Evolutionary conservation across 2,888 invertebrate species (phyloP).

Genomic region (Endomychus coccineus): DNA sequence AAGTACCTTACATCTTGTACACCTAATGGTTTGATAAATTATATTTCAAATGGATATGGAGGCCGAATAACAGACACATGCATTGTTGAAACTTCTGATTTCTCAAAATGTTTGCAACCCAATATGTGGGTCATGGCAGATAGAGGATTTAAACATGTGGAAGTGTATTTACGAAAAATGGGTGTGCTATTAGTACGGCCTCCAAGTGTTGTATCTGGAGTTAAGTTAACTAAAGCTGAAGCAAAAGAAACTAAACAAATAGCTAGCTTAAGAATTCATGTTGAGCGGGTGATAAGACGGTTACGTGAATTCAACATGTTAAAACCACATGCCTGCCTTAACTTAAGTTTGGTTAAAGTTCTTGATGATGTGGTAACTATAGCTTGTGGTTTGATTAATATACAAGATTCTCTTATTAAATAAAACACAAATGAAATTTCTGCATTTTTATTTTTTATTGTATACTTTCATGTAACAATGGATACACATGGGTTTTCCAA

Average conservation of each 20-base stretch:
- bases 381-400: conserved; percentile 13
- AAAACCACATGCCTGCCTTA: conserved; percentile 23
- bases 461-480: conserved; percentile 3
- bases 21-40: conserved; percentile 25
- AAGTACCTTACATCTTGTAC: conserved; percentile 18
- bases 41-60: conserved; percentile 25
- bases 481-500: conserved; percentile 14
- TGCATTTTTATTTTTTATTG: background rate
- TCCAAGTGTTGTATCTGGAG: conserved; percentile 19
- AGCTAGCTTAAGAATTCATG: conserved; percentile 29
- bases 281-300: conserved; percentile 29
- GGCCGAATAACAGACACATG: conserved; percentile 16
- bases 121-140: conserved; percentile 22
- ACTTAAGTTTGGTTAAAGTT: conserved; percentile 17
- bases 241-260: conserved; percentile 25
- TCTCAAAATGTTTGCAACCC: conserved; percentile 16
- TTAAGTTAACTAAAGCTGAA: conserved; percentile 20
- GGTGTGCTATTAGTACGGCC: conserved; percentile 19
- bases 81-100: conserved; percentile 21
- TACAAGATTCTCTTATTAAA: conserved; percentile 14
- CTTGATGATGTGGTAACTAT: conserved; percentile 15
- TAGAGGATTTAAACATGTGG: conserved; percentile 26
- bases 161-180: conserved; percentile 15
- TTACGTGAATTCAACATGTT: conserved; percentile 26
- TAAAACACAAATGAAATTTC: conserved; percentile 2